A percentile compares a stretch with the other conserved stretches of the same genome.
Evolutionary conservation across 2,888 invertebrate genomes (phyloP).

Genomic region (Notodonta ziczac): DNA sequence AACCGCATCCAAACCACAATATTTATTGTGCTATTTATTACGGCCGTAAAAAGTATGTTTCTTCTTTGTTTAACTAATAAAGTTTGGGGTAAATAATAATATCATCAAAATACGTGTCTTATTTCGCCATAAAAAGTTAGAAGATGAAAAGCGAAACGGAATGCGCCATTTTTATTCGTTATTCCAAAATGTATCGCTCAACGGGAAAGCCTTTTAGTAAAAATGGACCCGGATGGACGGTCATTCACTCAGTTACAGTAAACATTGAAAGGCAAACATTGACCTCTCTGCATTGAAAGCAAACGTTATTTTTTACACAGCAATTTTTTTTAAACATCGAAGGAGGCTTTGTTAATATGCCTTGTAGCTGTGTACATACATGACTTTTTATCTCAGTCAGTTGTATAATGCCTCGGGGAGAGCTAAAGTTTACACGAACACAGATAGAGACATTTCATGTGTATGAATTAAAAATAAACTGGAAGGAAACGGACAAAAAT

Average conservation of each 20-base stretch:
- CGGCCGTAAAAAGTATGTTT: constrained; percentile 4
- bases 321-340: background rate
- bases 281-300: constrained; percentile 41
- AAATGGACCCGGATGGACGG: constrained; percentile 49
- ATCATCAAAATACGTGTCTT: constrained; percentile 6
- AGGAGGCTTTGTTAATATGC: background rate
- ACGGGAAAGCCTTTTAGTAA: constrained; percentile 50
- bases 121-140: constrained; percentile 17
- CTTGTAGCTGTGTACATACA: background rate
- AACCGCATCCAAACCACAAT: background rate
- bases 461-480: background rate
- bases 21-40: background rate
- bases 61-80: constrained; percentile 16
- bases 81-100: constrained; percentile 17
- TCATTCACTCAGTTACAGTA: constrained; percentile 44
- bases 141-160: constrained; percentile 27
- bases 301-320: constrained; percentile 9
- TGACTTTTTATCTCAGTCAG: constrained; percentile 19
- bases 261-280: constrained; percentile 43
- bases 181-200: constrained; percentile 44
- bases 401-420: constrained; percentile 21
- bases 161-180: constrained; percentile 38
- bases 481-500: background rate
- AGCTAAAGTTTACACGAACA: constrained; percentile 22
- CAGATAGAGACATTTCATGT: constrained; percentile 6